Evolutionary conservation across 2,888 invertebrate species (phyloP), one percentile per base, ranked within the genome.

Genomic region (Andrena bicolor): DNA sequence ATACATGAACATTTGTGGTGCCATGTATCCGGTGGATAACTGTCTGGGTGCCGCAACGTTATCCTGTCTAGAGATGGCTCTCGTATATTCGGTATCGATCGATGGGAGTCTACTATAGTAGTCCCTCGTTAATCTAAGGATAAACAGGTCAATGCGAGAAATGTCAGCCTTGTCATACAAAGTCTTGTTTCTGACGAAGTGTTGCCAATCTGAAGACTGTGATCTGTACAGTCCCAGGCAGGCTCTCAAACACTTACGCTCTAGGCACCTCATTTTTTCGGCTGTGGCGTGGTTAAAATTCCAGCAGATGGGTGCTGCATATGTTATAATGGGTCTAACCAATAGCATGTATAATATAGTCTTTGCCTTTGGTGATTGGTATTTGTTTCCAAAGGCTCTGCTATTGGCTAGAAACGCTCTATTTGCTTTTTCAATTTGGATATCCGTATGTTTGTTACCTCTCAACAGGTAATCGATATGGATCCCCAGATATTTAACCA

Each of bases 381-480:
- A 10, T 23, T 28, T 51, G 1, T 53, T n/a, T 6, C 35, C 6
- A 1, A 69, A 56, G 32, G 35, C 23, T 56, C 10, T 23, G 23
- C 41, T 69, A 32, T 69, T 32, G 2, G 35, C 7, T 20, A n/a
- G 8, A 23, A 71, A 60, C 3, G 70, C 49, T 26, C 3, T 58
- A 16, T 13, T 60, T 10, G 70, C 61, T 60, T 71, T 61, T 1
- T 60, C 60, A 2, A 71, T 0, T 49, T 71, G 61, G 0, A 28
- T 48, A 0, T 60, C 28, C 0, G 28, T n/a, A 13, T 71, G 70
- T 6, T 28, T n/a, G 48, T 41, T 71, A 0, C 10, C 3, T 0
- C 41, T 26, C 1, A 60, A 3, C 7, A 60, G 28, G 2, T 49
- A 7, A n/a, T 71, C 61, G 0, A 71, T 5, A 0, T 71, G 8